Base-by-base conservation (phyloP, 2,888 invertebrate genomes). In the Homarus gammarus region DNA sequence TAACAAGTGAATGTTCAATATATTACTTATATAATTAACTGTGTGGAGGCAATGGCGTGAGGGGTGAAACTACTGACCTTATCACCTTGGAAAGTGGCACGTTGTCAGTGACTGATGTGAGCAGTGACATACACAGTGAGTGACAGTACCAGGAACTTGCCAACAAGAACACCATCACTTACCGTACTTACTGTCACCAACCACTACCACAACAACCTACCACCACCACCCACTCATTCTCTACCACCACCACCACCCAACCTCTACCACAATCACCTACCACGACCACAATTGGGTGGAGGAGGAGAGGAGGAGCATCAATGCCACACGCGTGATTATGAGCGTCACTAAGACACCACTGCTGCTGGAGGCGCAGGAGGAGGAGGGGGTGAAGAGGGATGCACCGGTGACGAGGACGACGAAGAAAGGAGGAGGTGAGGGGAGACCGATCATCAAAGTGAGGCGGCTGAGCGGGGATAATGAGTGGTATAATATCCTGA, bases 401-500 rank as follows among this genome's bases (percentile, higher is more conserved):
- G 73, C 33, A 31, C 38, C 68, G 56, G 49, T 31, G 27, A n/a
- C 77, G 40, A 44, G 31, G 78, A 36, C 56, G 51, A 31, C 18
- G 10, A 8, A 31, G 36, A 56, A 31, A 75, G 44, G 73, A 51
- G 78, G 68, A 33, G 31, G 38, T 22, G 81, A 81, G 56, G 81
- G 79, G 33, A 87, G 68, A 49, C 81, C 72, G 87, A 56, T 81
- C 72, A 81, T 87, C 72, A 87, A 87, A 82, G 87, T 87, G 81
- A 81, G 87, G 73, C 72, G 81, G 36, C 33, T 87, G 81, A 87
- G 87, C 72, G 87, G 73, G 44, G 87, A 87, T 61, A 87, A 79
- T 82, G 81, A 87, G 73, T 87, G 87, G 87, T 87, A 73, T 49
- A 87, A 49, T 51, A 73, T 87, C 73, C 38, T 87, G 44, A 44